A percentile compares a stretch with the other conserved stretches of the same genome.
Evolutionary conservation across 2,797 vertebrate species (phyloP).

Genomic region (Labroides dimidiatus): DNA sequence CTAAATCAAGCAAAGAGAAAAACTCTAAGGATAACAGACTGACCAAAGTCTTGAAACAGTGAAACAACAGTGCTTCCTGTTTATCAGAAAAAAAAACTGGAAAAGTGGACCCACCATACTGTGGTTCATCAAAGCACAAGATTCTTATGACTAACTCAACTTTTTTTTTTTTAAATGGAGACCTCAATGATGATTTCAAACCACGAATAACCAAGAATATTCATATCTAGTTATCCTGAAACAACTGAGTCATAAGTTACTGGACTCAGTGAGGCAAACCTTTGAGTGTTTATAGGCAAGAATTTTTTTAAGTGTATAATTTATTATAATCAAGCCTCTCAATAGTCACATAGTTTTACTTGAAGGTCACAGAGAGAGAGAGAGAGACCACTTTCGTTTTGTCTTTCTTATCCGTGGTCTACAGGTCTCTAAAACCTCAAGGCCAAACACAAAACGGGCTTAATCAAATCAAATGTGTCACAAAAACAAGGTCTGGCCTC

Average conservation of each 20-base stretch:
- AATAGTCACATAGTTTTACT: slow-evolving; percentile 9
- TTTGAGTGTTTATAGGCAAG: too few relatives aligned
- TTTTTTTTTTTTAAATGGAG: too few relatives aligned
- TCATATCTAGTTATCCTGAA: too few relatives aligned
- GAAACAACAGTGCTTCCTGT: too few relatives aligned
- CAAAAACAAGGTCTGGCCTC: slow-evolving; percentile 70
- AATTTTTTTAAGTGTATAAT: too few relatives aligned
- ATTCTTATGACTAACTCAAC: too few relatives aligned
- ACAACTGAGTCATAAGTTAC: background rate
- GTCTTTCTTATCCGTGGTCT: slow-evolving; percentile 24
- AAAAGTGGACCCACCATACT: too few relatives aligned
- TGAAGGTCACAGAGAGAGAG: slow-evolving; percentile 36
- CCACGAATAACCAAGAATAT: too few relatives aligned
- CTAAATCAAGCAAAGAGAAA: slow-evolving; percentile 6
- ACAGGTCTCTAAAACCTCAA: slow-evolving; percentile 49
- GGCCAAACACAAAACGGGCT: slow-evolving; percentile 65
- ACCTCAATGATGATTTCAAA: too few relatives aligned
- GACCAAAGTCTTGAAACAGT: too few relatives aligned
- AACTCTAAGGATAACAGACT: background rate
- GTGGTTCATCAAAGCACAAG: too few relatives aligned
- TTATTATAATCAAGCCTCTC: slow-evolving; percentile 16
- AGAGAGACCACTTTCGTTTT: slow-evolving; percentile 36
- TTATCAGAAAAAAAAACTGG: too few relatives aligned
- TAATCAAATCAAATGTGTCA: slow-evolving; percentile 76
- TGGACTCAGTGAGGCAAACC: background rate